phyloP scores from a whole-genome alignment of 2,797 vertebrate species.

The Enteromius radiatus region DNA sequence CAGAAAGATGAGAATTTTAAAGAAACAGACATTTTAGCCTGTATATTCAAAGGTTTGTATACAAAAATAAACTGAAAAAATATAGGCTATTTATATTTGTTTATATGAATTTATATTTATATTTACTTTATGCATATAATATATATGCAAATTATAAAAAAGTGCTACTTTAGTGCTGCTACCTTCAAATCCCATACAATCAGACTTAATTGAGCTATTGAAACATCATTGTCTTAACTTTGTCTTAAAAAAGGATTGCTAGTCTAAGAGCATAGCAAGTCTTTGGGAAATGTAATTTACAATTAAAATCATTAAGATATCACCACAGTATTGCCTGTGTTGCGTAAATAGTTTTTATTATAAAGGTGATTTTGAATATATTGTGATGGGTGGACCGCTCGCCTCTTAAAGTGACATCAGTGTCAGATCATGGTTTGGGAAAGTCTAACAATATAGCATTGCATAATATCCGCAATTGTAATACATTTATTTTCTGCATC shows the following conservation, averaged over 20 bases:
- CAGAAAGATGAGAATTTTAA: not conserved
- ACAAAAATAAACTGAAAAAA: no score
- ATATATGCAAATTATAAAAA: no score
- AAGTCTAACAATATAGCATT: not conserved
- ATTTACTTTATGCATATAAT: not conserved
- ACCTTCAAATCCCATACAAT: not conserved
- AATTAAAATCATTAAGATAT: not conserved
- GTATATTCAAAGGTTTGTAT: no score
- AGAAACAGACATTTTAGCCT: not conserved
- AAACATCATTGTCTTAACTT: not conserved
- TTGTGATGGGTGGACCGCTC: not conserved
- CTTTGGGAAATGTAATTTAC: not conserved
- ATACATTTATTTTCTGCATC: not conserved
- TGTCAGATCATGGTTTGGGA: conserved; percentile 2
- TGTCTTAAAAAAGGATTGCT: not conserved
- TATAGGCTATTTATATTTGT: no score
- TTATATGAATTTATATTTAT: no score
- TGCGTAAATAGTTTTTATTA: not conserved
- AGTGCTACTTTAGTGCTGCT: not conserved
- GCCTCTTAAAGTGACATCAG: not conserved
- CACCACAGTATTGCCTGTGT: not conserved
- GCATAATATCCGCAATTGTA: not conserved
- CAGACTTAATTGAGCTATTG: not conserved
- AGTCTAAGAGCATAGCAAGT: not conserved
- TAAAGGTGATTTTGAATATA: not conserved